A percentile compares a stretch with the other conserved stretches of the same genome.
These are phyloP conservation scores for Peromyscus eremicus DNA, from an alignment of 2,797 vertebrate species.

Conservation along the genomic window DNA sequence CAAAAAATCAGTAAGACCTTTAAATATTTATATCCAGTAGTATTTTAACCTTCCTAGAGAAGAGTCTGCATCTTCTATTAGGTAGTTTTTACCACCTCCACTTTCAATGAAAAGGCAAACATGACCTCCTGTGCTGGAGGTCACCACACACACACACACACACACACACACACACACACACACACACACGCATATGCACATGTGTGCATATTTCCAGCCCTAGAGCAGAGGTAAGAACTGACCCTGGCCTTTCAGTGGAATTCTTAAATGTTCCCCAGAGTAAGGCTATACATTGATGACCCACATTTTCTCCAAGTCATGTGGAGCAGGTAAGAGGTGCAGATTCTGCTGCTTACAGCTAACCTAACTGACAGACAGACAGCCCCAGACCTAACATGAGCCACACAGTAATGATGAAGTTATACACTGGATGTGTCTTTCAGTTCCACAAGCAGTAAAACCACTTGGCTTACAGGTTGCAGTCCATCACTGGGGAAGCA, in stretches of 20 bases:
- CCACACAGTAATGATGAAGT: not conserved
- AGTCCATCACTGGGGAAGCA: no score
- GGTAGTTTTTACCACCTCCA: not conserved
- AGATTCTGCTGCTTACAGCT: not conserved
- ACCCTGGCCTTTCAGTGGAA: not conserved
- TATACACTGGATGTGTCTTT: not conserved
- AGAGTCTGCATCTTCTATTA: accelerated
- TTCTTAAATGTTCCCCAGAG: not conserved
- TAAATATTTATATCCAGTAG: accelerated
- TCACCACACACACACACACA: not conserved
- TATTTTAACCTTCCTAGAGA: constrained; percentile 46
- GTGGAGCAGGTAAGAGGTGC: not conserved
- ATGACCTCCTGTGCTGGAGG: not conserved
- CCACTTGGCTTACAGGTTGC: no score
- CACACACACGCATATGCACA: not conserved
- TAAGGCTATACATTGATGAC: not conserved
- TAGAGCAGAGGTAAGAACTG: not conserved
- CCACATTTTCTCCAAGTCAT: not conserved
- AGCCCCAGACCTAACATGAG: not conserved
- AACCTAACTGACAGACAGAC: not conserved
- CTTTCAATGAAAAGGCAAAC: not conserved
- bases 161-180: not conserved
- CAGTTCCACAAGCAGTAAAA: no score
- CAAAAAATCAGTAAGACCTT: constrained; percentile 42
- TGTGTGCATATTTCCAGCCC: not conserved